Conservation (phyloP, 2,888 invertebrate species). For the Dromius quadrimaculatus region DNA sequence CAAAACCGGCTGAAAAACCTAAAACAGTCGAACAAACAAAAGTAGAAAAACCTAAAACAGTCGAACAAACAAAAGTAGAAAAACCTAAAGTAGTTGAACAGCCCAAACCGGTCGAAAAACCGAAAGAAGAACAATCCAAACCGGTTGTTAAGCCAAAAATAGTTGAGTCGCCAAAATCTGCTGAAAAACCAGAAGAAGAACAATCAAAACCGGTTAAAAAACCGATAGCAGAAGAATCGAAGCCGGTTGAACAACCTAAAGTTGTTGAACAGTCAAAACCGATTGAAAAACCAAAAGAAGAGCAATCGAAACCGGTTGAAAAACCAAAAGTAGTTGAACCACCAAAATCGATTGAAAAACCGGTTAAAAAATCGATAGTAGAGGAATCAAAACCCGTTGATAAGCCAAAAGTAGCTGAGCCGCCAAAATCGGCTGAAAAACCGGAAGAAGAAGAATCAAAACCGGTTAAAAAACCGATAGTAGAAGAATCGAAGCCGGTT, state of each 20-base stretch:
- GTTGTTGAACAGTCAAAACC: slow-evolving; percentile 19
- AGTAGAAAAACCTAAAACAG: slow-evolving; percentile 50
- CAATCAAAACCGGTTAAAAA: slow-evolving; percentile 47
- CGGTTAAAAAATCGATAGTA: slow-evolving; percentile 41
- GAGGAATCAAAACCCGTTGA: slow-evolving; percentile 52
- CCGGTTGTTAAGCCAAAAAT: slow-evolving; percentile 45
- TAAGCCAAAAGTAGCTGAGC: not conserved
- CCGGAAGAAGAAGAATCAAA: slow-evolving; percentile 32
- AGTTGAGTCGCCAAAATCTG: slow-evolving; percentile 41
- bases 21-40: slow-evolving; percentile 53
- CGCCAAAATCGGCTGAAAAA: not conserved
- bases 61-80: slow-evolving; percentile 44
- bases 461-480: slow-evolving; percentile 38
- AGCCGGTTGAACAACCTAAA: slow-evolving; percentile 9
- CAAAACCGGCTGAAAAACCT: slow-evolving; percentile 39
- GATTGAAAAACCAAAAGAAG: slow-evolving; percentile 28
- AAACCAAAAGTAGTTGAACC: slow-evolving; percentile 59
- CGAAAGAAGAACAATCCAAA: slow-evolving; percentile 32
- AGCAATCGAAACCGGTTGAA: slow-evolving; percentile 53
- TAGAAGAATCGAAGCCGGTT: slow-evolving; percentile 38
- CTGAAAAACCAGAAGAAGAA: slow-evolving; percentile 51
- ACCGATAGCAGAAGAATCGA: slow-evolving; percentile 46
- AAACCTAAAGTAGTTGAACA: slow-evolving; percentile 30
- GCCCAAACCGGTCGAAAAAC: slow-evolving; percentile 36
- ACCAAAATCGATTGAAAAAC: slow-evolving; percentile 40